These are phyloP conservation scores for Leptinotarsa defecta DNA, from an alignment of 1,140 invertebrate genomes.

Conservation along the genomic window DNA sequence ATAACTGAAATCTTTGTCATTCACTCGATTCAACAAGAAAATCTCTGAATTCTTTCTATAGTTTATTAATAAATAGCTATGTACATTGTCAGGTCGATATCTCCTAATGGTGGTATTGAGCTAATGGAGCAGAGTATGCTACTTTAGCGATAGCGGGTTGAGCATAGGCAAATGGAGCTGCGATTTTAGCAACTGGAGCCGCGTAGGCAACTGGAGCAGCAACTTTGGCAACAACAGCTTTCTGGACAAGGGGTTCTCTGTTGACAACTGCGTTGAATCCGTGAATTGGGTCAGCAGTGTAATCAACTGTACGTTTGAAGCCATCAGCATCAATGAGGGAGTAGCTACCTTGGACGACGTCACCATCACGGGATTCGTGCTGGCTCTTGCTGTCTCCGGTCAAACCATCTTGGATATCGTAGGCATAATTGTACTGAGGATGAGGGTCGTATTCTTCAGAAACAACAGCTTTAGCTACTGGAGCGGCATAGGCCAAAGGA, in stretches of 20 bases:
- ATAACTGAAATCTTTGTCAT: too few species aligned
- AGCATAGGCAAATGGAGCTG: slow-evolving; percentile 24
- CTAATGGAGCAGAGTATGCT: slow-evolving; percentile 29
- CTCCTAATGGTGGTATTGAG: slow-evolving; percentile 13
- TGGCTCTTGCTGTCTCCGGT: slow-evolving; percentile 66
- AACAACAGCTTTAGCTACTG: slow-evolving; percentile 14
- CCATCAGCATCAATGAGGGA: slow-evolving; percentile 69
- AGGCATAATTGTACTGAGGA: slow-evolving; percentile 63
- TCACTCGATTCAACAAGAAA: neutral
- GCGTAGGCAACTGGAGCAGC: slow-evolving; percentile 42
- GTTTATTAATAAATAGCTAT: slow-evolving; percentile 17
- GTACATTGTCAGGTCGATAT: neutral
- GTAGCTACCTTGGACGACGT: slow-evolving; percentile 69
- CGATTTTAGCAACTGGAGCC: slow-evolving; percentile 15
- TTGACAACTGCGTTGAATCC: slow-evolving; percentile 61
- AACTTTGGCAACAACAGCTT: slow-evolving; percentile 10
- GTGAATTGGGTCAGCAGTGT: slow-evolving; percentile 65
- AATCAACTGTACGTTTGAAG: slow-evolving; percentile 62
- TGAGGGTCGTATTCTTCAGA: slow-evolving; percentile 62
- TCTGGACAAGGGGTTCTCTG: slow-evolving; percentile 43
- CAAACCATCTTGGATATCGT: slow-evolving; percentile 63
- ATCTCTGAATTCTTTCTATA: neutral
- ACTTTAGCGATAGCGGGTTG: slow-evolving; percentile 23
- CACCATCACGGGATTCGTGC: slow-evolving; percentile 63
- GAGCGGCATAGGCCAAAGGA: neutral